Percentiles rank a stretch among this genome's conserved stretches.
Evolutionary conservation across 35 echinoderm and acorn worm genomes (phyloP).

Genomic region (Hemicentrotus pulcherrimus): DNA sequence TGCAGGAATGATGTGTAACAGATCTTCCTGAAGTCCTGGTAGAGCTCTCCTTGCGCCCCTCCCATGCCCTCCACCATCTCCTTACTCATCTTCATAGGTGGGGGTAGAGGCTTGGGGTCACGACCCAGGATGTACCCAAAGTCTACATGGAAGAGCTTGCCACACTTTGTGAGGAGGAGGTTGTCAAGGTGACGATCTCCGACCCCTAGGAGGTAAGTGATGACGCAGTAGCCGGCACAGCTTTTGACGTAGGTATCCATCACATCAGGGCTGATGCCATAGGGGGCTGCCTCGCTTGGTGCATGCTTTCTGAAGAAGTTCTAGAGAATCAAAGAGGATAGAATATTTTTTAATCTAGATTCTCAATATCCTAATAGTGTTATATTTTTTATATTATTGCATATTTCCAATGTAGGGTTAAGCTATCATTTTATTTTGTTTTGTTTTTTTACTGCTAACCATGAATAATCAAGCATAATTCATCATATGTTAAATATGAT

Average conservation of each 20-base stretch:
- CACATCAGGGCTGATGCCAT: slow-evolving; percentile 83
- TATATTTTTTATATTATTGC: no score
- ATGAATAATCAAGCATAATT: no score
- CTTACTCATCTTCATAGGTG: slow-evolving; percentile 98
- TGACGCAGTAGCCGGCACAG: slow-evolving; percentile 95
- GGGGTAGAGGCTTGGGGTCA: slow-evolving; percentile 95
- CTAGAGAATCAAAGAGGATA: slow-evolving; percentile 8
- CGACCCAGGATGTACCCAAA: slow-evolving; percentile 98
- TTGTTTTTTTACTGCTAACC: no score
- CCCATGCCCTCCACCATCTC: slow-evolving; percentile 99
- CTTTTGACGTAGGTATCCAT: slow-evolving; percentile 99
- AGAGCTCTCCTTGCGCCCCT: slow-evolving; percentile 88
- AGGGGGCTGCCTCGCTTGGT: slow-evolving; percentile 74
- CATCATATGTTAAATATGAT: no score
- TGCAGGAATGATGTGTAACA: slow-evolving; percentile 98
- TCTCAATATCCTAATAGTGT: background rate
- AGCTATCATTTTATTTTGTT: no score
- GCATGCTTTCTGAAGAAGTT: slow-evolving; percentile 90
- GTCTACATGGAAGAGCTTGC: slow-evolving; percentile 97
- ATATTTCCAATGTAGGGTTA: no score
- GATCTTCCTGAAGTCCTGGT: slow-evolving; percentile 91
- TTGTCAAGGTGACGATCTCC: slow-evolving; percentile 97
- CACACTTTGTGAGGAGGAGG: slow-evolving; percentile 84
- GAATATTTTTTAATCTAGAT: background rate
- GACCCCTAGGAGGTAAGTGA: slow-evolving; percentile 92